Evolutionary conservation across 2,797 vertebrate species (phyloP).

Genomic region (Bovichtus diacanthus): DNA sequence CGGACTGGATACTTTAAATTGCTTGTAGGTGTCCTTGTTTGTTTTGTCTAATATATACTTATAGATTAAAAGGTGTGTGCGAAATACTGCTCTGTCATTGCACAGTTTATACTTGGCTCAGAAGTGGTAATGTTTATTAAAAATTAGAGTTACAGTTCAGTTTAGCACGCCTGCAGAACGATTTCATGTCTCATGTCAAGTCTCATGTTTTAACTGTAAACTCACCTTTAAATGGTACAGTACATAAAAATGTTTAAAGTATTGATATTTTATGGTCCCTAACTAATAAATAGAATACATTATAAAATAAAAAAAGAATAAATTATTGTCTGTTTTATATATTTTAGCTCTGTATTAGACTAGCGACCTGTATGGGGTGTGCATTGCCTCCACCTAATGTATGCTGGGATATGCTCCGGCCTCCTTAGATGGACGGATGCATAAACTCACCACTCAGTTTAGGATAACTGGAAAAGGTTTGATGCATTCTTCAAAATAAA

Average conservation of each 20-base stretch:
- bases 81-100: too few relatives aligned
- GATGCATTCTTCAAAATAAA: constrained; percentile 5
- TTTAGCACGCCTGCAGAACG: too few relatives aligned
- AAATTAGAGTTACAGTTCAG: too few relatives aligned
- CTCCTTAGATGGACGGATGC: constrained; percentile 26
- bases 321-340: not conserved
- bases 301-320: not conserved
- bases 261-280: not conserved
- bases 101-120: too few relatives aligned
- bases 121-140: too few relatives aligned
- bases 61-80: not conserved
- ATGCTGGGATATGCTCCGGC: not conserved
- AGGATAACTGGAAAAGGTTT: constrained; percentile 3
- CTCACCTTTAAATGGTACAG: too few relatives aligned
- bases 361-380: not conserved
- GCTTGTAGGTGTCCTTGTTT: constrained; percentile 24
- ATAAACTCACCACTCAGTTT: constrained; percentile 27
- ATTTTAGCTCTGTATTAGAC: not conserved
- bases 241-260: constrained; percentile 6
- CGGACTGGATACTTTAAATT: constrained; percentile 27
- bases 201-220: too few relatives aligned
- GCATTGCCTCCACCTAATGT: not conserved
- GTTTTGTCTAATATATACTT: constrained; percentile 34
- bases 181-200: too few relatives aligned
- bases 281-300: not conserved